Evolutionary conservation across 1,140 invertebrate species (phyloP), one percentile per base, ranked within the genome.

Genomic region (Drosophila lacteicornis): DNA sequence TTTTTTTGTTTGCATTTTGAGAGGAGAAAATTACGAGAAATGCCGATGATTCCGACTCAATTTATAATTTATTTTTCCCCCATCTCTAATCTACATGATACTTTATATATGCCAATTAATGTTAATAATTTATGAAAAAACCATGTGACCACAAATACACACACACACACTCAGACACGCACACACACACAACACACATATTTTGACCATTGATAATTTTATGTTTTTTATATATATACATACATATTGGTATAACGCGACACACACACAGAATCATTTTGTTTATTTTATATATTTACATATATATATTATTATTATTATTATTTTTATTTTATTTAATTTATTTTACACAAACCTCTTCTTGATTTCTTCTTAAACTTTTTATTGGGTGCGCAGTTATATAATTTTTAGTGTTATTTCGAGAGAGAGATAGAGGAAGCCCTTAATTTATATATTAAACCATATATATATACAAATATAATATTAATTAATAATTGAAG

Each of bases 161-260:
- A 40, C 17, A 70, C 40, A 74, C 61, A 57, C 45, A 46, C 33
- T 13, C 27, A 74, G 11, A 51, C 36, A 63, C 40, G 65, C n/a
- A 79, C 43, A 75, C 61, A 57, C 45, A 30, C 27, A 30, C 22
- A 59, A 38, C 27, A 56, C 30, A 79, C 49, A 82, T 71, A 62
- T 66, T 75, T 78, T 86, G 82, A 86, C 82, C 82, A 91, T 91
- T 91, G 80, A 91, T 90, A 91, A 79, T 86, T 91, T 82, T 91
- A 87, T 91, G 80, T 79, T 83, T 80, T 69, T 75, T 77, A 71
- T 74, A 42, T 42, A 55, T 55, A 55, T 55, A 36, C 19, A 55
- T 17, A 38, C 38, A 55, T 55, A 55, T 55, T 55, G 73, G 58
- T 86, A 86, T 86, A 81, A 38, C 62, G 62, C 66, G 78, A 59